phyloP scores from a whole-genome alignment of 1,140 invertebrate genomes.

The Sarcophaga peregrina region DNA sequence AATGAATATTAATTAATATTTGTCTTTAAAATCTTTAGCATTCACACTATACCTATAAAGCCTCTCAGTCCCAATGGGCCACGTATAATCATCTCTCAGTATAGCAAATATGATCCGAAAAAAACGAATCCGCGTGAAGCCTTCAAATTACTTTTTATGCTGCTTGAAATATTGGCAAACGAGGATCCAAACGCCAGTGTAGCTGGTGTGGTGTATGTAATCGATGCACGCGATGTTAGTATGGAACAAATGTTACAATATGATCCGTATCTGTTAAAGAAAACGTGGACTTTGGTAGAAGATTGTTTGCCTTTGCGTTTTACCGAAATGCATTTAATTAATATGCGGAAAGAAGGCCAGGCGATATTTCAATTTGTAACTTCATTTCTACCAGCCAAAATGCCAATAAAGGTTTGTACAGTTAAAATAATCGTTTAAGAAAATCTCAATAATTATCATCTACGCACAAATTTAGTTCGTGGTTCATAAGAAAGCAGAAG shows the following conservation, averaged over 20 bases:
- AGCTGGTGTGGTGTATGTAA: slow-evolving; percentile 52
- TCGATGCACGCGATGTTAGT: slow-evolving; percentile 55
- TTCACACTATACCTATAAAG: slow-evolving; percentile 55
- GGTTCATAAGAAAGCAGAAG: slow-evolving; percentile 62
- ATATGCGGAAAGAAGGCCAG: slow-evolving; percentile 67
- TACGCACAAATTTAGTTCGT: background rate
- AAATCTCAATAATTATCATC: background rate
- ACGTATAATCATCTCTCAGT: slow-evolving; percentile 57
- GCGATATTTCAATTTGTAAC: slow-evolving; percentile 68
- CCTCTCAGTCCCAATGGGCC: slow-evolving; percentile 52
- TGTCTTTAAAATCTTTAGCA: slow-evolving; percentile 55
- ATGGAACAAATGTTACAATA: slow-evolving; percentile 62
- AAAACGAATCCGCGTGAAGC: slow-evolving; percentile 55
- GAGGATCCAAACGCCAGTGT: slow-evolving; percentile 58
- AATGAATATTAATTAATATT: background rate
- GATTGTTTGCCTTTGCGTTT: slow-evolving; percentile 56
- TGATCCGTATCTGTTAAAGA: slow-evolving; percentile 57
- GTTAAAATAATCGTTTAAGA: background rate
- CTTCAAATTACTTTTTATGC: slow-evolving; percentile 57
- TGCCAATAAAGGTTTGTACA: slow-evolving; percentile 67
- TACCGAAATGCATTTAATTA: slow-evolving; percentile 57
- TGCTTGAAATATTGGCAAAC: slow-evolving; percentile 55
- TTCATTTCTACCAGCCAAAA: slow-evolving; percentile 68
- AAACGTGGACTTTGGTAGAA: slow-evolving; percentile 53
- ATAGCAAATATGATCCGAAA: slow-evolving; percentile 56